Evolutionary conservation across 1,140 invertebrate species (phyloP).

Genomic region (Drosophila kepulauana): DNA sequence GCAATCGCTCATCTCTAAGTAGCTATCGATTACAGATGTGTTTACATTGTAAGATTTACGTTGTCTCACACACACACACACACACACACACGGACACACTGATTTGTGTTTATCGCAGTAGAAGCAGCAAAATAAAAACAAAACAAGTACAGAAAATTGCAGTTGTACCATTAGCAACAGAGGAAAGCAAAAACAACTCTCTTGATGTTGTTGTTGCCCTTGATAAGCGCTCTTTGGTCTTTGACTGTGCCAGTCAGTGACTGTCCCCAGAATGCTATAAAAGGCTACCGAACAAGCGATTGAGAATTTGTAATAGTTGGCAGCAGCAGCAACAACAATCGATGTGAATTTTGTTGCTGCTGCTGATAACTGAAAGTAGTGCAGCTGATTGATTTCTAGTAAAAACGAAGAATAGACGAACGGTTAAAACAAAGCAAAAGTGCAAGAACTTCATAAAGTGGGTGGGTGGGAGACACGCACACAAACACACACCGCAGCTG

Average conservation of each 20-base stretch:
- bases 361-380: constrained; percentile 4
- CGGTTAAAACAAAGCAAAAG: constrained; percentile 29
- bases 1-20: no score
- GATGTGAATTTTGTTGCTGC: constrained; percentile 7
- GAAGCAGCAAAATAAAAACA: constrained; percentile 1
- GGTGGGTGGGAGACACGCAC: constrained; percentile 22
- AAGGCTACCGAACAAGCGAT: neutral
- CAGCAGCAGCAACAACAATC: constrained; percentile 13
- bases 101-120: no score
- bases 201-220: neutral
- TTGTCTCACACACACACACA: no score
- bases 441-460: constrained; percentile 37
- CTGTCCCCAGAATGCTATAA: constrained; percentile 1
- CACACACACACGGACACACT: no score
- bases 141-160: constrained; percentile 10
- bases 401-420: constrained; percentile 5
- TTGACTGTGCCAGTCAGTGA: constrained; percentile 28
- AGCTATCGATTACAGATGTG: no score
- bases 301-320: constrained; percentile 16
- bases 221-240: constrained; percentile 36
- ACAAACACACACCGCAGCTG: constrained; percentile 33
- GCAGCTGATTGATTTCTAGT: constrained; percentile 42
- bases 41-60: no score
- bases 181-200: neutral
- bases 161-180: neutral